Evolutionary conservation across 2,888 invertebrate species (phyloP), one percentile per base, ranked within the genome.

Genomic region (Dicyrtoma fusca): DNA sequence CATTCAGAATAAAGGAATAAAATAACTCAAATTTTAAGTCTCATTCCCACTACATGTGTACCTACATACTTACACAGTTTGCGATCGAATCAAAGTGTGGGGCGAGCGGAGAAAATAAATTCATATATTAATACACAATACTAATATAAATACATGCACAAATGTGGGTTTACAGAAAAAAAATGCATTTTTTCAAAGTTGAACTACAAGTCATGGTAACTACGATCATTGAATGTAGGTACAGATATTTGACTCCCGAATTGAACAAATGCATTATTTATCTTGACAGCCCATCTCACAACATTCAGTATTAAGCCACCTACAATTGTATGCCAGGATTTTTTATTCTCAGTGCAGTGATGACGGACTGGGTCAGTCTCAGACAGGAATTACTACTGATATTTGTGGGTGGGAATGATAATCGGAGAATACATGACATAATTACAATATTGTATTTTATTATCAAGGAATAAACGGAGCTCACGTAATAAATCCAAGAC

Each of bases 401-500:
- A 55, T 5, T 49, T 5, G 53, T 65, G 65, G 65, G 51, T 65
- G 65, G 65, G 65, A 53, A 49, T 45, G 26, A 11, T n/a, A 14
- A 13, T 5, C 14, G 1, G 13, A 45, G 17, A 34, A 8, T 34
- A 34, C 13, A 63, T 11, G n/a, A n/a, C 6, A 19, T 51, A 65
- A 65, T 65, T 65, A 53, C 34, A 53, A 53, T 65, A 65, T 65
- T 65, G 53, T 65, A 34, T n/a, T 34, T 14, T 34, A 65, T 53
- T 61, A 21, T 21, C n/a, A 25, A n/a, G 49, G 25, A 63, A 14
- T 49, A 8, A 34, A 34, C 8, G 34, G 8, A 34, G 34, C 34
- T 5, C 19, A 53, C 42, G 65, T 65, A 65, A 65, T 65, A 53
- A 65, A 65, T 65, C n/a, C n/a, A n/a, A n/a, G n/a, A 51, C 63